These are phyloP conservation scores for Leucania comma DNA, from an alignment of 2,888 invertebrate species.

Conservation along the genomic window DNA sequence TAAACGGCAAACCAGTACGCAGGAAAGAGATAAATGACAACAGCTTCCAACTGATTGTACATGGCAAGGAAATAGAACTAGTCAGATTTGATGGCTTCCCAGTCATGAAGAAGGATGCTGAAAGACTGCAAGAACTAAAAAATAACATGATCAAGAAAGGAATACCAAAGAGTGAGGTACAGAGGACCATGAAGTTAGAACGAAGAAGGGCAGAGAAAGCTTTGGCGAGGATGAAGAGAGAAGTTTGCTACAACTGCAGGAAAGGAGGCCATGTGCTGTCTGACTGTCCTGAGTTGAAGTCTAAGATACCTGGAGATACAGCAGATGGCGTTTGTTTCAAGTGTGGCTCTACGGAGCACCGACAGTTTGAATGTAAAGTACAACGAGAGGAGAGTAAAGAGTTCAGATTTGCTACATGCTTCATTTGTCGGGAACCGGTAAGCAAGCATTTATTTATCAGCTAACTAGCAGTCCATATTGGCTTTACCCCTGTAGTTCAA, in stretches of 20 bases:
- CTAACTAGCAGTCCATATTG: background rate
- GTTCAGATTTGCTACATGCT: slow-evolving; percentile 96
- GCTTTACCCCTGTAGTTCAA: too few species aligned
- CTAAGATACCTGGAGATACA: slow-evolving; percentile 86
- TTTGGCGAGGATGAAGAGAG: slow-evolving; percentile 92
- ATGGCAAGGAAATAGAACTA: slow-evolving; percentile 92
- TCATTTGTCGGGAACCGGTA: slow-evolving; percentile 95
- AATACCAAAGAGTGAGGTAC: slow-evolving; percentile 92
- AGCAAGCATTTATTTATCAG: slow-evolving; percentile 61
- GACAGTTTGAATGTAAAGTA: slow-evolving; percentile 93
- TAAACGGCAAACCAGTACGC: slow-evolving; percentile 79
- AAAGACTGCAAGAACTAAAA: slow-evolving; percentile 91
- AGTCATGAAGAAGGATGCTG: slow-evolving; percentile 93
- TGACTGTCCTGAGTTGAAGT: slow-evolving; percentile 94
- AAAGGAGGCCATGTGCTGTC: slow-evolving; percentile 95
- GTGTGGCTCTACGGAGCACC: slow-evolving; percentile 97
- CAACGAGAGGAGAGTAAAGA: slow-evolving; percentile 89
- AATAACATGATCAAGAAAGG: slow-evolving; percentile 92
- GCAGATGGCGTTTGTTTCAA: slow-evolving; percentile 95
- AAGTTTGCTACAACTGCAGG: slow-evolving; percentile 95
- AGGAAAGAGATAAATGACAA: slow-evolving; percentile 86
- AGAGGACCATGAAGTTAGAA: slow-evolving; percentile 92
- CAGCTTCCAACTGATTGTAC: slow-evolving; percentile 90
- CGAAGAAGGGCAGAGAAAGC: slow-evolving; percentile 94
- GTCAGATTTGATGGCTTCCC: slow-evolving; percentile 93